Percentiles rank a stretch among this genome's conserved stretches.
phyloP scores from a whole-genome alignment of 2,113 vertebrate species.

The Cyrtonyx montezumae region DNA sequence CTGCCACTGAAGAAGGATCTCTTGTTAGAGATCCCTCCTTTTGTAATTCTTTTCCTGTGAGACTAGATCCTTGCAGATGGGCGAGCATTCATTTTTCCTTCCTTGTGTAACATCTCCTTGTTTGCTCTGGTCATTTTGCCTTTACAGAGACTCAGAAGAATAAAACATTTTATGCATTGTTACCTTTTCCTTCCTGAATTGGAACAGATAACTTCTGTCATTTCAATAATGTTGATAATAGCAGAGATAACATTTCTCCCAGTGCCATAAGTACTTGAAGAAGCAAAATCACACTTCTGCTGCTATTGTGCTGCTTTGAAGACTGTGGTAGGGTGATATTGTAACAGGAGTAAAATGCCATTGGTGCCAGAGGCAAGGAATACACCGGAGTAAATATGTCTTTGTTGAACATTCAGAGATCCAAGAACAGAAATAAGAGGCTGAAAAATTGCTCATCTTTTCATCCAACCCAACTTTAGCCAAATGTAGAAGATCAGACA shows the following conservation, averaged over 20 bases:
- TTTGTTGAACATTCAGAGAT: background rate
- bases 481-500: background rate
- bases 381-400: rapidly evolving
- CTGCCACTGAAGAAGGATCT: too few species aligned
- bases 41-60: too few species aligned
- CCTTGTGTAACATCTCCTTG: too few species aligned
- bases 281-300: background rate
- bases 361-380: background rate
- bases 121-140: too few species aligned
- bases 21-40: too few species aligned
- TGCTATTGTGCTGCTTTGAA: background rate
- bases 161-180: background rate
- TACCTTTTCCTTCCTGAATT: background rate
- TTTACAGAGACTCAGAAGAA: background rate
- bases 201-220: background rate
- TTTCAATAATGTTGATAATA: background rate
- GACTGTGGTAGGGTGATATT: background rate
- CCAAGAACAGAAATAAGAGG: background rate
- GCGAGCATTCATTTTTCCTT: too few species aligned
- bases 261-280: background rate
- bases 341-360: background rate
- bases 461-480: rapidly evolving
- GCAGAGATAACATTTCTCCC: background rate
- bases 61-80: too few species aligned
- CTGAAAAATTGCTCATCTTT: background rate